These are phyloP conservation scores for Euzetes globulus DNA, from an alignment of 2,888 invertebrate species.

Conservation along the genomic window DNA sequence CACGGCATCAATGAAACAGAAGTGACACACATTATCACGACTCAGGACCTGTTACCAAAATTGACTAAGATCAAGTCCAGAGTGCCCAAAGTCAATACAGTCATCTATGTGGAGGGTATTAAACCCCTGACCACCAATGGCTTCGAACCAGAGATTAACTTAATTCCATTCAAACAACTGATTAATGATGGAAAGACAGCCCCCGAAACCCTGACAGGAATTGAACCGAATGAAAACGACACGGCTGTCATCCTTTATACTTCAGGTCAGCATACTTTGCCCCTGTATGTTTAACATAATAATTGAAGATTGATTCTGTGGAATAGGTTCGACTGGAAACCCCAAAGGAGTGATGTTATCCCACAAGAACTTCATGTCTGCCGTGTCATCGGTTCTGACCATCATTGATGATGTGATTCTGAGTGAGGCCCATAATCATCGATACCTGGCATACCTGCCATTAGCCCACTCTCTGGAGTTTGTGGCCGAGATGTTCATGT, in stretches of 20 bases:
- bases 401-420: constrained; percentile 15
- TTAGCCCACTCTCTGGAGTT: constrained; percentile 95
- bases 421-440: constrained; percentile 53
- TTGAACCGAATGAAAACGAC: constrained; percentile 62
- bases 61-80: constrained; percentile 59
- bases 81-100: constrained; percentile 64
- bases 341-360: constrained; percentile 47
- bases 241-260: constrained; percentile 98
- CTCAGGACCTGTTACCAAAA: constrained; percentile 82
- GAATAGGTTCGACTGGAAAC: constrained; percentile 26
- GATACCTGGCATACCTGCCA: constrained; percentile 90
- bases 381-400: constrained; percentile 40
- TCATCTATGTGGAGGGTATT: constrained; percentile 47
- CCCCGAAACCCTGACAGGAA: constrained; percentile 27
- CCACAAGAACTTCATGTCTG: constrained; percentile 41
- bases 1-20: constrained; percentile 85
- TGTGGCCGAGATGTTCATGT: constrained; percentile 69
- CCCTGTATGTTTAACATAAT: not conserved
- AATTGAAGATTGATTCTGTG: not conserved
- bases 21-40: constrained; percentile 83
- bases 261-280: constrained; percentile 57
- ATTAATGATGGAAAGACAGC: constrained; percentile 62
- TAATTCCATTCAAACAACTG: constrained; percentile 55
- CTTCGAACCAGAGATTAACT: constrained; percentile 40
- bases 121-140: not conserved